Evolutionary conservation across 2,888 invertebrate genomes (phyloP).

Genomic region (Lysandra coridon): DNA sequence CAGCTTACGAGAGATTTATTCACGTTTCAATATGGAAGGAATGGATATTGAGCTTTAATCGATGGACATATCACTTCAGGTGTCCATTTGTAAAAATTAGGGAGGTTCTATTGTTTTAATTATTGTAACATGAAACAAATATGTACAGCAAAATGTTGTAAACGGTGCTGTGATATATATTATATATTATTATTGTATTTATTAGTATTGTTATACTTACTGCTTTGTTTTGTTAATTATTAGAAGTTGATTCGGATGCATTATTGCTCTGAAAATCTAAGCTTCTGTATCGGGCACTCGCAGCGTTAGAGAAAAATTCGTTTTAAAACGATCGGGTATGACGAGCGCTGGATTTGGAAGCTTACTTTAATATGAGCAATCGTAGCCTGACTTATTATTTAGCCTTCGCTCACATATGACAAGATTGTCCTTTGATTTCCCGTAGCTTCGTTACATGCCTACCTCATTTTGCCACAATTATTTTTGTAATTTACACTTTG

Average conservation of each 20-base stretch:
- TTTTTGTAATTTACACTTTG: slow-evolving; percentile 2
- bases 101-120: slow-evolving; percentile 43
- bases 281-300: background rate
- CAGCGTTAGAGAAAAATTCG: background rate
- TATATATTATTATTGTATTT: slow-evolving; percentile 49
- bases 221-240: slow-evolving; percentile 28
- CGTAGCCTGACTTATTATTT: slow-evolving; percentile 25
- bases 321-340: background rate
- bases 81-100: slow-evolving; percentile 56
- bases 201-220: slow-evolving; percentile 43
- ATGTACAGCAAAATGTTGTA: slow-evolving; percentile 57
- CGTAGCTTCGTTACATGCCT: background rate
- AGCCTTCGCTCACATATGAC: slow-evolving; percentile 26
- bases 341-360: background rate
- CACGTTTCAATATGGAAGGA: slow-evolving; percentile 42
- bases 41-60: slow-evolving; percentile 64
- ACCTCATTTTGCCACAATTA: background rate
- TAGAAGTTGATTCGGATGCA: slow-evolving; percentile 27
- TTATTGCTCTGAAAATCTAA: background rate
- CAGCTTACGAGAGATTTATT: slow-evolving; percentile 35
- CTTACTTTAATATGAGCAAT: background rate
- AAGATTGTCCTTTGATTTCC: background rate
- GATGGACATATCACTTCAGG: slow-evolving; percentile 61
- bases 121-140: slow-evolving; percentile 50
- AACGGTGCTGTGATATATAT: slow-evolving; percentile 69